Evolutionary conservation across 2,797 vertebrate genomes (phyloP), one percentile per base, ranked within the genome.

Genomic region (Steatocranus sp.): DNA sequence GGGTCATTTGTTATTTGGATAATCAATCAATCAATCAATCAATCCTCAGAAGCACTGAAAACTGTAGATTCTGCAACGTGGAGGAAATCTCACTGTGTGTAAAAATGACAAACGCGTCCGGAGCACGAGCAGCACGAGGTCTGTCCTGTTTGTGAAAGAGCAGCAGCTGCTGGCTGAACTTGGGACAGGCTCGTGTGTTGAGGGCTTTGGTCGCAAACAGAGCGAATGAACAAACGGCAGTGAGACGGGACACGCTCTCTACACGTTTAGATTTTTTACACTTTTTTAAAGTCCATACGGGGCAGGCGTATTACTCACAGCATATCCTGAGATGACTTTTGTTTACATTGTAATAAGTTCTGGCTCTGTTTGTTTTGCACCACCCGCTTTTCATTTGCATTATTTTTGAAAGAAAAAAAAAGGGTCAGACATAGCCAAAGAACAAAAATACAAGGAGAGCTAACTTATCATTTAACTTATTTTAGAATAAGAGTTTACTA

Each of bases 361-460:
- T 70, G 66, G 66, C 66, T 73, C 66, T 27, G n/a, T 49, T 73
- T 75, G 25, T 91, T 89, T 90, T 92, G 87, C 88, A 88, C 88
- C 87, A 68, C 82, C 86, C 88, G 74, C 84, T 91, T 90, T 82
- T 88, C 84, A 89, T 68, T 82, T 85, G 84, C 89, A 81, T 89
- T 77, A 58, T 90, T 73, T 73, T 92, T 83, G 34, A 63, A 88
- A 94, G 91, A 61, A 36, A 86, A 93, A 91, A n/a, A 12, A 87
- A 93, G 91, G 91, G 91, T 96, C 91, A 92, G 90, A 92, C 86
- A 81, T 92, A 95, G 95, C 96, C 96, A 96, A 95, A 96, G 95
- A 96, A 92, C 91, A 94, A 93, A 87, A 87, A 84, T 17, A 79
- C 77, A 85, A 88, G 84, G 79, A 90, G 78, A 88, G 85, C 70